Base-by-base conservation (phyloP, 2,888 invertebrate genomes). In the Dryocosmus kuriphilus region DNA sequence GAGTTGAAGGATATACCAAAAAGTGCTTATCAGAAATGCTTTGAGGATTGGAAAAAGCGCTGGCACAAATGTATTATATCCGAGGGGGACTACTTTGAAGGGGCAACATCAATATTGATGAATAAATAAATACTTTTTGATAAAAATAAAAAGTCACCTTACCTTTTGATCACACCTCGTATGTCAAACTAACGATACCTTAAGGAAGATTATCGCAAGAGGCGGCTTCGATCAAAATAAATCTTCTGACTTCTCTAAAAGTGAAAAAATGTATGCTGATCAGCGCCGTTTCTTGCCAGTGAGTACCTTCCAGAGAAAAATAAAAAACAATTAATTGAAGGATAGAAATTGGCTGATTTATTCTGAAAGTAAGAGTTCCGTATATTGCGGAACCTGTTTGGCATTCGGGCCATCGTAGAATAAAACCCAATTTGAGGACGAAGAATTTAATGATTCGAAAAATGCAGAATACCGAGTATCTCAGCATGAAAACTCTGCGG, bases 401-500 rank as follows among this genome's bases (percentile, higher is more conserved):
- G 41, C 22, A 11, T 71, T 71, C 46, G 65, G 35, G 14, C 27
- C 60, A 19, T 22, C 16, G 74, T 30, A 11, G 35, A 74, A 55
- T 57, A 67, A 67, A 24, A 67, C 30, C 19, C 57, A 74, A 7
- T 74, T 51, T 57, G 30, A 30, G 32, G 61, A 61, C 22, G 41
- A 61, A n/a, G 61, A 61, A 38, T 75, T 61, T n/a, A 61, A 61
- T 75, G 75, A 75, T 22, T 61, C 35, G 61, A 75, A 75, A 75
- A 75, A 75, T 61, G 60, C 19, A 16, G n/a, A 60, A 38, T 11
- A 38, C 22, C 35, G 61, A 27, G 35, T 75, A n/a, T 5, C 32
- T 60, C 27, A 8, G 19, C 38, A 75, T 35, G 75, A 61, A 75
- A 75, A 7, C 19, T 14, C 8, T 32, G n/a, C n/a, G 27, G n/a